A percentile compares a stretch with the other conserved stretches of the same genome.
Conservation (phyloP, 2,113 vertebrate species). For the Thunnus maccoyii region DNA sequence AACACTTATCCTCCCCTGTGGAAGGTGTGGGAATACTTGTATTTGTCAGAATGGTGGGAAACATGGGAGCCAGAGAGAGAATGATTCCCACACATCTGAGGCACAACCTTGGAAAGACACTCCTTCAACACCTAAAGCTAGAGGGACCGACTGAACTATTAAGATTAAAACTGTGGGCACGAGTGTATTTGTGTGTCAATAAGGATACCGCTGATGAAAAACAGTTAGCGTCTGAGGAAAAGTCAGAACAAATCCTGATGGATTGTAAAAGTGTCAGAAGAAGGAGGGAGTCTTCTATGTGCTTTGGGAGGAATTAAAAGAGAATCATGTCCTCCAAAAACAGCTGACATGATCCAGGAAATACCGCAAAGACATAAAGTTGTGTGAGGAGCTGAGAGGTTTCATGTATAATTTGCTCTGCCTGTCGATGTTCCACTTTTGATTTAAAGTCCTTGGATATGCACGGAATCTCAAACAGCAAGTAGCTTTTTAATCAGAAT, state of each 20-base stretch:
- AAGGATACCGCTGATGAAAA: slow-evolving; percentile 52
- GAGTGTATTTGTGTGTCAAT: slow-evolving; percentile 37
- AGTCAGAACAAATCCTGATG: slow-evolving; percentile 53
- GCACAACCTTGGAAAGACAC: slow-evolving; percentile 33
- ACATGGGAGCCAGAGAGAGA: slow-evolving; percentile 43
- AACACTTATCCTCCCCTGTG: slow-evolving; percentile 57
- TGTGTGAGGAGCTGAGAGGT: slow-evolving; percentile 62
- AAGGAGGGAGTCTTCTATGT: slow-evolving; percentile 42
- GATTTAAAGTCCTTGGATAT: slow-evolving; percentile 72
- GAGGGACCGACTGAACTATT: not conserved
- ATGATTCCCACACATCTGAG: slow-evolving; percentile 34
- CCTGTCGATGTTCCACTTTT: slow-evolving; percentile 53
- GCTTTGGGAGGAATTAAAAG: slow-evolving; percentile 60
- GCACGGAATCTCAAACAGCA: slow-evolving; percentile 57
- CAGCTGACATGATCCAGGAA: slow-evolving; percentile 70
- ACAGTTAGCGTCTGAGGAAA: slow-evolving; percentile 39
- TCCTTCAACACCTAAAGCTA: slow-evolving; percentile 20
- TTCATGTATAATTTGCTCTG: slow-evolving; percentile 68
- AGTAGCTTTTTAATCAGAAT: slow-evolving; percentile 45
- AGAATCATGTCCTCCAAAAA: slow-evolving; percentile 48
- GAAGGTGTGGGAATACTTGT: slow-evolving; percentile 67
- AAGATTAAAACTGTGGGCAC: not conserved
- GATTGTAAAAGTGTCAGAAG: slow-evolving; percentile 56
- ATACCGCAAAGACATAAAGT: slow-evolving; percentile 66
- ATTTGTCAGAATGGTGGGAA: slow-evolving; percentile 59